Evolutionary conservation across 2,888 invertebrate genomes (phyloP).

Genomic region (Campoplex capitator): DNA sequence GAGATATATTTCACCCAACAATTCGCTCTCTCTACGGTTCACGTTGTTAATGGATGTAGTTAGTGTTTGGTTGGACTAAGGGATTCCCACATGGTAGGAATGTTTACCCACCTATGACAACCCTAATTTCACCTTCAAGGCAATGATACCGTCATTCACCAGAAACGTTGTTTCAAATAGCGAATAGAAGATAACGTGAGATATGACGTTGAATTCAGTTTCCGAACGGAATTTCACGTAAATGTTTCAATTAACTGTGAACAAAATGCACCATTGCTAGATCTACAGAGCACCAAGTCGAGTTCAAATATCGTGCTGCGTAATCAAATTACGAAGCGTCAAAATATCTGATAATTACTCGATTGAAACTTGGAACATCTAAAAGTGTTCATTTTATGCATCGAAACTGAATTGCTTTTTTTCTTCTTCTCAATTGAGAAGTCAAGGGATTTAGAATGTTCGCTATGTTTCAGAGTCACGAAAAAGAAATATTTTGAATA

Average conservation of each 20-base stretch:
- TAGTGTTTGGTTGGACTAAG: slow-evolving; percentile 11
- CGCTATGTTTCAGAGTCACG: no score
- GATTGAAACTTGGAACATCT: background rate
- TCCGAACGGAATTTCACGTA: background rate
- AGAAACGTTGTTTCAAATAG: background rate
- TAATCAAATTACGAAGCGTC: background rate
- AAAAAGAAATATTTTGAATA: no score
- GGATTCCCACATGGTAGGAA: background rate
- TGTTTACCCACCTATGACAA: slow-evolving; percentile 2
- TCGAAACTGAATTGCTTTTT: background rate
- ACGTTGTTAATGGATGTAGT: background rate
- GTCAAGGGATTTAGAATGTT: no score
- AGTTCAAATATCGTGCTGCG: background rate
- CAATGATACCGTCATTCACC: background rate
- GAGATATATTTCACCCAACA: slow-evolving; percentile 16
- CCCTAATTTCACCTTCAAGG: background rate
- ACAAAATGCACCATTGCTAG: background rate
- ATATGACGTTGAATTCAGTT: slow-evolving; percentile 13
- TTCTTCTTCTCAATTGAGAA: background rate
- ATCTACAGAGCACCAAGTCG: background rate
- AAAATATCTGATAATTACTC: background rate
- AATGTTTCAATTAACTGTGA: background rate
- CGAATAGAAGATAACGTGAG: background rate
- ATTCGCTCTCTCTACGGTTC: background rate
- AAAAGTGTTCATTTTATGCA: background rate